These are phyloP conservation scores for Protosalanx chinensis DNA, from an alignment of 2,797 vertebrate genomes.

Conservation along the genomic window DNA sequence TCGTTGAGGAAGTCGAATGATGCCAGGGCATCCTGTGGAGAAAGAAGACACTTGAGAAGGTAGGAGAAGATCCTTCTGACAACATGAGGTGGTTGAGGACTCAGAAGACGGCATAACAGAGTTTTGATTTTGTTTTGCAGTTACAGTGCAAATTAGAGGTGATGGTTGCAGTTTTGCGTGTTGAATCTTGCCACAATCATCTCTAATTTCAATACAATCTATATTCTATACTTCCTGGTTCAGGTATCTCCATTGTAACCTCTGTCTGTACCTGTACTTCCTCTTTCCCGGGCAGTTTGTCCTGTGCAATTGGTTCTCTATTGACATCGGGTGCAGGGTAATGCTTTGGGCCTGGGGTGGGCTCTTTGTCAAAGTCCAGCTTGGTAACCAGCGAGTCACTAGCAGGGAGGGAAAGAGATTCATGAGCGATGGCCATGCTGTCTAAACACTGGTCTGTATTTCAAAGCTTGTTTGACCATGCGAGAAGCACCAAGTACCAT, in stretches of 20 bases:
- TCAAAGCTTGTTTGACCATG: background rate
- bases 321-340: conserved; percentile 80
- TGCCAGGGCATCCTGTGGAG: conserved; percentile 80
- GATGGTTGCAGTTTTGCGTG: too few species aligned
- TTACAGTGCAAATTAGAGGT: too few species aligned
- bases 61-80: background rate
- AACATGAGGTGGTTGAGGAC: background rate
- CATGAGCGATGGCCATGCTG: background rate
- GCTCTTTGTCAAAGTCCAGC: conserved; percentile 93
- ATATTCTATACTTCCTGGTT: background rate
- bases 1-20: conserved; percentile 90
- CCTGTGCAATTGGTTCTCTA: conserved; percentile 73
- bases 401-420: conserved; percentile 14
- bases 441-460: background rate
- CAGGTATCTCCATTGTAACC: background rate
- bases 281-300: conserved; percentile 75
- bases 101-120: background rate
- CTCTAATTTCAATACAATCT: background rate
- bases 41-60: too few species aligned
- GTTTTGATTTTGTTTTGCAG: too few species aligned
- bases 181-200: too few species aligned
- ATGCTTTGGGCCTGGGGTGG: conserved; percentile 80
- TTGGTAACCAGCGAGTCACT: conserved; percentile 92
- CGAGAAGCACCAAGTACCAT: background rate
- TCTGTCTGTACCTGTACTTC: conserved; percentile 79